These are phyloP conservation scores for Azorinus chamasolen DNA, from an alignment of 2,888 invertebrate species.

Conservation along the genomic window DNA sequence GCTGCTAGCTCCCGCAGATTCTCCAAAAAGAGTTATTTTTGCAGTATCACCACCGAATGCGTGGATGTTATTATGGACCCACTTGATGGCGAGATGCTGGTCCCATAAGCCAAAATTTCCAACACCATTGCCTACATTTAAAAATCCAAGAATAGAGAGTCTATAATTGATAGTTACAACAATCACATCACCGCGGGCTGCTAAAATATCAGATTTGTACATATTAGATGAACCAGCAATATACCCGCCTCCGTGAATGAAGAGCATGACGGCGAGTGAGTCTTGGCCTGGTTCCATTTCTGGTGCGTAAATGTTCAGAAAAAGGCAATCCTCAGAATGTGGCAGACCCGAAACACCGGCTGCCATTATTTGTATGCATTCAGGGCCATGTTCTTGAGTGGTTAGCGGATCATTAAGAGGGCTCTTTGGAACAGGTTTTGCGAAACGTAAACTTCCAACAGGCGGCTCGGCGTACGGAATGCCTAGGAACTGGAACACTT, in stretches of 20 bases:
- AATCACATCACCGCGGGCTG: constrained; percentile 95
- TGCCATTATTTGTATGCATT: constrained; percentile 27
- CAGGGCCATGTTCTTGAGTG: constrained; percentile 11
- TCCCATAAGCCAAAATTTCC: constrained; percentile 97
- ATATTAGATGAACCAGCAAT: constrained; percentile 96
- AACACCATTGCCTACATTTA: constrained; percentile 92
- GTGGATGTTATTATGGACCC: constrained; percentile 96
- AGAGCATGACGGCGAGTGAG: constrained; percentile 92
- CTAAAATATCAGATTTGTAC: constrained; percentile 89
- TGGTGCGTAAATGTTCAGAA: constrained; percentile 97
- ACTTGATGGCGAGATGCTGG: constrained; percentile 96
- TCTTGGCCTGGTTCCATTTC: background rate
- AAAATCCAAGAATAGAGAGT: constrained; percentile 96
- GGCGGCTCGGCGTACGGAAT: constrained; percentile 33
- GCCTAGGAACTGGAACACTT: constrained; percentile 16
- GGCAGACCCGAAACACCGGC: background rate
- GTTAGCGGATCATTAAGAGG: background rate
- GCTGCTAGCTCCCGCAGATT: constrained; percentile 75
- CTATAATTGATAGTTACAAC: constrained; percentile 98
- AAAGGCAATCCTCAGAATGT: constrained; percentile 94
- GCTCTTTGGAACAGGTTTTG: constrained; percentile 13
- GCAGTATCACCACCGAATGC: constrained; percentile 74
- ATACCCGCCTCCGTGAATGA: constrained; percentile 98
- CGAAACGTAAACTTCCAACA: constrained; percentile 17
- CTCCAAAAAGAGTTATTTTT: constrained; percentile 74